Conservation (phyloP, 2,888 invertebrate genomes). For the Sclerodermus sp. region DNA sequence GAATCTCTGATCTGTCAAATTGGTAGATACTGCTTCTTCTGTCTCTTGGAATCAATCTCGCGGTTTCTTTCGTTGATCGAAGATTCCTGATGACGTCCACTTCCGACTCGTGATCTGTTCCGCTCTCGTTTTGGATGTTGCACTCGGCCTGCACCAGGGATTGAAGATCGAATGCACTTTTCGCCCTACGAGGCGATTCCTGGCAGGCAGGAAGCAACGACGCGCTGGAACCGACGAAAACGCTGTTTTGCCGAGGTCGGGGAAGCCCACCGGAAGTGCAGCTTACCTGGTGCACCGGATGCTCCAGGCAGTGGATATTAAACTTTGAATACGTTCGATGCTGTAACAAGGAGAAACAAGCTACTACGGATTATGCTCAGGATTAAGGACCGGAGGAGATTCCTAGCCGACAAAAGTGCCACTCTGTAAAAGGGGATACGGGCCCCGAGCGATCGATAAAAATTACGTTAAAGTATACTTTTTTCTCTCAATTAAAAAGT, state of each 20-base stretch:
- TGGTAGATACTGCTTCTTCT: slow-evolving; percentile 41
- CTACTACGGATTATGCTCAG: too few relatives aligned
- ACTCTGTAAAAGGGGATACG: too few relatives aligned
- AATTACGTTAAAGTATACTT: too few relatives aligned
- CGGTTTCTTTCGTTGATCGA: slow-evolving; percentile 17
- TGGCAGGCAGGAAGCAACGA: slow-evolving; percentile 64
- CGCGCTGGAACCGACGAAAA: slow-evolving; percentile 76
- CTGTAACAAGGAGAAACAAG: slow-evolving; percentile 56
- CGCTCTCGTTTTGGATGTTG: slow-evolving; percentile 16
- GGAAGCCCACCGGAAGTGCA: slow-evolving; percentile 39
- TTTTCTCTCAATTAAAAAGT: too few relatives aligned
- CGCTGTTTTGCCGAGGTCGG: slow-evolving; percentile 77
- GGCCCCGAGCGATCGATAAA: too few relatives aligned
- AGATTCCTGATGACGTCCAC: slow-evolving; percentile 20
- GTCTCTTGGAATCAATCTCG: slow-evolving; percentile 35
- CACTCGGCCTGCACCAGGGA: slow-evolving; percentile 66
- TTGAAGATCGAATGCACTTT: slow-evolving; percentile 83
- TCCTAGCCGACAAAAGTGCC: too few relatives aligned
- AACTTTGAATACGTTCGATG: slow-evolving; percentile 72
- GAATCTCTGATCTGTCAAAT: slow-evolving; percentile 36
- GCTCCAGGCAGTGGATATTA: slow-evolving; percentile 67
- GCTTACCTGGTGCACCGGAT: slow-evolving; percentile 54
- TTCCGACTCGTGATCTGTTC: slow-evolving; percentile 4
- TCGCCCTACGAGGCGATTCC: slow-evolving; percentile 74
- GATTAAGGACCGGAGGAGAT: too few relatives aligned